A percentile compares a stretch with the other conserved stretches of the same genome.
Evolutionary conservation across 1,140 invertebrate species (phyloP).

Genomic region (Lepidostoma basale): DNA sequence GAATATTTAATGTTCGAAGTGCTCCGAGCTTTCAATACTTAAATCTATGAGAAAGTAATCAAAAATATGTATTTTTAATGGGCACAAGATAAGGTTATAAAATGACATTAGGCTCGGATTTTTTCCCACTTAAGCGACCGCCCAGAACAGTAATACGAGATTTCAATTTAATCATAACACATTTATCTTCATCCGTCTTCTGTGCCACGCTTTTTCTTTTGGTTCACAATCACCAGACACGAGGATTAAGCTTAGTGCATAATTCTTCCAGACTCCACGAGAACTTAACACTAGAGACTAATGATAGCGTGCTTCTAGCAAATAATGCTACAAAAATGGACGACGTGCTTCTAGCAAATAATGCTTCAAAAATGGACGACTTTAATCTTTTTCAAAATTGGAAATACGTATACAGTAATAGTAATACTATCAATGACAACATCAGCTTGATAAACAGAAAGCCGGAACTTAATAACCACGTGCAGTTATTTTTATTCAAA

Average conservation of each 20-base stretch:
- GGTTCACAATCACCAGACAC: neutral
- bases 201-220: neutral
- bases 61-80: no score
- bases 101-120: constrained; percentile 28
- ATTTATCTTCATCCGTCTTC: neutral
- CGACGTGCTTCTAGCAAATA: neutral
- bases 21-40: no score
- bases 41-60: no score
- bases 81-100: neutral
- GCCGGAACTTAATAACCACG: no score
- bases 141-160: constrained; percentile 20
- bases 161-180: constrained; percentile 3
- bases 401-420: constrained; percentile 35
- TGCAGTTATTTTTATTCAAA: no score
- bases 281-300: neutral
- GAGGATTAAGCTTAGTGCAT: neutral
- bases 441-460: no score
- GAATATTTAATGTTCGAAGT: constrained; percentile 1
- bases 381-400: constrained; percentile 19
- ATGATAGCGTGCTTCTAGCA: neutral
- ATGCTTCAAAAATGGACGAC: neutral
- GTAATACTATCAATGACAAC: no score
- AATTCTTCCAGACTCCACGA: neutral
- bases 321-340: constrained; percentile 2
- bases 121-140: constrained; percentile 31